Evolutionary conservation across 2,113 vertebrate genomes (phyloP).

Genomic region (Balaeniceps rex): DNA sequence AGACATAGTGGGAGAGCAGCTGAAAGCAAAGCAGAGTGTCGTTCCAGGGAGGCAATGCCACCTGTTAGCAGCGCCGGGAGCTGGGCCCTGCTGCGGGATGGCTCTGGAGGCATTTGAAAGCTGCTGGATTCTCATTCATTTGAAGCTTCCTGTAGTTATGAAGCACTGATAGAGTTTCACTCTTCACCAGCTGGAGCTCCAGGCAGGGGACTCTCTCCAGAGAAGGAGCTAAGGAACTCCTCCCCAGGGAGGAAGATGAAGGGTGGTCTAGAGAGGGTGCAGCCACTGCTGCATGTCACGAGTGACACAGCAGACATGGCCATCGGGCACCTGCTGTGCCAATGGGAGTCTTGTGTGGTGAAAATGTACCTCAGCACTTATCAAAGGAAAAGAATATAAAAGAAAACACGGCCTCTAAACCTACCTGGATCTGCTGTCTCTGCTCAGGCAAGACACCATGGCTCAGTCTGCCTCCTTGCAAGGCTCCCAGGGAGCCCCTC

Average conservation of each 20-base stretch:
- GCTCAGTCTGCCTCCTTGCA: neutral
- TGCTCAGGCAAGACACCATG: neutral
- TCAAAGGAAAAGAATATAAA: neutral
- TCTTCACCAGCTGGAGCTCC: neutral
- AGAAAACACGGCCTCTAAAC: neutral
- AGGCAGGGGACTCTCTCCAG: neutral
- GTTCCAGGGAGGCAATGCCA: neutral
- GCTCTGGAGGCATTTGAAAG: neutral
- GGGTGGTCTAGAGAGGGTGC: neutral
- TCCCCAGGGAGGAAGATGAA: neutral
- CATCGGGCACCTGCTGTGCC: neutral
- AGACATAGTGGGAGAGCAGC: neutral
- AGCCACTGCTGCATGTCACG: accelerated
- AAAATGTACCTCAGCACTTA: neutral
- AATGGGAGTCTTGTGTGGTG: neutral
- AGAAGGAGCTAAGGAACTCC: neutral
- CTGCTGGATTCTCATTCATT: neutral
- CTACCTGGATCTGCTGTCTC: neutral
- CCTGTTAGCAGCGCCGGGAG: neutral
- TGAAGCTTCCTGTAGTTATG: neutral
- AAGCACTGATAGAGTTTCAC: neutral
- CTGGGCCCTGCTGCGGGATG: accelerated
- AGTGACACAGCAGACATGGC: neutral
- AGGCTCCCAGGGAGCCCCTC: neutral
- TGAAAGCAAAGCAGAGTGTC: neutral